These are phyloP conservation scores for Syndactyla subalaris DNA, from an alignment of 2,797 vertebrate genomes.

Conservation along the genomic window DNA sequence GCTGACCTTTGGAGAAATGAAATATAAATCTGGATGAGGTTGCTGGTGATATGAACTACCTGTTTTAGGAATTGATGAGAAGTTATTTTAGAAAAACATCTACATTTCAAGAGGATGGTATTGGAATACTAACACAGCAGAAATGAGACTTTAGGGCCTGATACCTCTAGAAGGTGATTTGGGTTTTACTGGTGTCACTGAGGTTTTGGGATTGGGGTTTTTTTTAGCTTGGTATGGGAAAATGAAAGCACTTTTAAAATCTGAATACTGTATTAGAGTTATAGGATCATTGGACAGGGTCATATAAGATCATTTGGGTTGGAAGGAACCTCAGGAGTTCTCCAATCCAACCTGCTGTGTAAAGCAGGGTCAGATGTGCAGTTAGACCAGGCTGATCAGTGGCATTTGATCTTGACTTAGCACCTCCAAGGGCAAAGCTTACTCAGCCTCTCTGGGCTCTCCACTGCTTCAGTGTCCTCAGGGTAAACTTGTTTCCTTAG, in stretches of 20 bases:
- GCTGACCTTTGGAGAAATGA: not conserved
- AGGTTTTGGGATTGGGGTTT: fast-evolving
- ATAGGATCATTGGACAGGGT: not conserved
- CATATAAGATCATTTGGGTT: not conserved
- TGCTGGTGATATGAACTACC: not conserved
- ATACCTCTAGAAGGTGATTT: not conserved
- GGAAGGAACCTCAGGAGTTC: not conserved
- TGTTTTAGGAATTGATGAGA: not conserved
- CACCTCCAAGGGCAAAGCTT: not conserved
- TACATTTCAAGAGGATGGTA: not conserved
- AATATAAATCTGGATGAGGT: not conserved
- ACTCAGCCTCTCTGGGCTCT: not conserved
- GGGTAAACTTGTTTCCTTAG: not conserved
- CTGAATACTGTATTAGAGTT: not conserved
- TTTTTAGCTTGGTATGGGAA: not conserved
- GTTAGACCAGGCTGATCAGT: not conserved
- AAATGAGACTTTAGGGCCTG: not conserved
- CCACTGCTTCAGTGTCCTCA: not conserved
- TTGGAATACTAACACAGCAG: not conserved
- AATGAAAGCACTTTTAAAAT: not conserved
- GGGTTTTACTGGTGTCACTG: not conserved
- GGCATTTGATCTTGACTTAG: not conserved
- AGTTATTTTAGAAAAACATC: not conserved
- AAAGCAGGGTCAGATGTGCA: not conserved
- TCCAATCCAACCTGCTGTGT: not conserved